A percentile compares a stretch with the other conserved stretches of the same genome.
These are phyloP conservation scores for Ditula angustiorana DNA, from an alignment of 2,888 invertebrate genomes.

Conservation along the genomic window DNA sequence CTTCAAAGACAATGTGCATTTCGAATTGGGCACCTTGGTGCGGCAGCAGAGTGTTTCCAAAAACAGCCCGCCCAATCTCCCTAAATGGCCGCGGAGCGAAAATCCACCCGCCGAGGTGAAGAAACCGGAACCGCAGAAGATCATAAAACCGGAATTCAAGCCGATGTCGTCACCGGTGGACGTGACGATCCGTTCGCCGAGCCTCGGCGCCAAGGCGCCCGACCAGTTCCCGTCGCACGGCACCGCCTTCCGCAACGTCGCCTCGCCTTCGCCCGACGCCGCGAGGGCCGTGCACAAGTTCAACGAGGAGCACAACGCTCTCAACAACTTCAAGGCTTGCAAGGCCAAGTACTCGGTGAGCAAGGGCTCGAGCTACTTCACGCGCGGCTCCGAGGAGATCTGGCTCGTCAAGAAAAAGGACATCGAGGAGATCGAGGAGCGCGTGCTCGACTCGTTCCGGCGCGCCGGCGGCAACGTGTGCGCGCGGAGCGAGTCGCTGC, in stretches of 20 bases:
- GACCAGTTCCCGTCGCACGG: constrained; percentile 80
- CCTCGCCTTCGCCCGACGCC: constrained; percentile 55
- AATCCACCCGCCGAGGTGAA: constrained; percentile 54
- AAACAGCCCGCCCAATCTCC: constrained; percentile 52
- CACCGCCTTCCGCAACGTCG: constrained; percentile 80
- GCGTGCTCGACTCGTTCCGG: constrained; percentile 76
- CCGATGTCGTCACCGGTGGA: constrained; percentile 73
- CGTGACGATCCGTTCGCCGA: constrained; percentile 76
- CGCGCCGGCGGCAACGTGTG: constrained; percentile 70
- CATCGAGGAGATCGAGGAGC: constrained; percentile 79
- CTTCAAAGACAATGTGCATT: constrained; percentile 67
- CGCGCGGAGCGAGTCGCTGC: constrained; percentile 59
- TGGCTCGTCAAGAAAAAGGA: constrained; percentile 84
- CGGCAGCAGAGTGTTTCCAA: constrained; percentile 58
- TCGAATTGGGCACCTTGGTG: constrained; percentile 52
- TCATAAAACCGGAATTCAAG: constrained; percentile 79
- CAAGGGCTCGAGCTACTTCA: constrained; percentile 79
- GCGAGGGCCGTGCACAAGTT: constrained; percentile 48
- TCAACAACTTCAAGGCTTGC: constrained; percentile 70
- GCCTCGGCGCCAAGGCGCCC: constrained; percentile 72
- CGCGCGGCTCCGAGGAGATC: constrained; percentile 78
- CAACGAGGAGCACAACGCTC: constrained; percentile 67
- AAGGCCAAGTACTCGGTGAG: constrained; percentile 75
- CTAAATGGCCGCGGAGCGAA: constrained; percentile 65
- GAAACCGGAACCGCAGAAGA: constrained; percentile 74